These are phyloP conservation scores for Scelioninae gen. 1 DNA, from an alignment of 2,888 invertebrate species.

Conservation along the genomic window DNA sequence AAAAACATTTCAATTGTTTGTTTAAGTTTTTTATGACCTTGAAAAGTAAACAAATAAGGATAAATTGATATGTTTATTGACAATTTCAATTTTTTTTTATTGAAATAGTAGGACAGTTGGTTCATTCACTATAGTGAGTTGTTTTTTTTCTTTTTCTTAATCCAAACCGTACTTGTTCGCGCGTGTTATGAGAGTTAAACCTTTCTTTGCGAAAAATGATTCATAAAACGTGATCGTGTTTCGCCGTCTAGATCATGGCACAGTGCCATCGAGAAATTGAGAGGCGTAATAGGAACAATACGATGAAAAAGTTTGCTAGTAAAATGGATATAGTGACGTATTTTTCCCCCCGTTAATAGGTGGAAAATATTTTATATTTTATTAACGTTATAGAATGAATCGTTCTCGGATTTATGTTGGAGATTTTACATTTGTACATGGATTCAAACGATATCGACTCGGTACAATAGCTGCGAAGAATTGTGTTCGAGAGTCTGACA, in stretches of 20 bases:
- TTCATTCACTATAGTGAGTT: no score
- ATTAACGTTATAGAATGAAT: slow-evolving; percentile 31
- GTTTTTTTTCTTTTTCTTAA: slow-evolving; percentile 20
- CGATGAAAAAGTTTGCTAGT: slow-evolving; percentile 22
- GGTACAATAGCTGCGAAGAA: slow-evolving; percentile 35
- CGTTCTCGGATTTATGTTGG: slow-evolving; percentile 44
- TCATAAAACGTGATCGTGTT: slow-evolving; percentile 67
- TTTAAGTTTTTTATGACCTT: no score
- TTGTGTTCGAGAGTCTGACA: neutral
- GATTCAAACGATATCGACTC: slow-evolving; percentile 38
- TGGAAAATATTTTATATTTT: slow-evolving; percentile 18
- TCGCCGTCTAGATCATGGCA: slow-evolving; percentile 54
- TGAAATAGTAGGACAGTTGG: no score
- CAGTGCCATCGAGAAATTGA: slow-evolving; percentile 60
- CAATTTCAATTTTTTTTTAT: no score
- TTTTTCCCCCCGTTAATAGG: slow-evolving; percentile 1
- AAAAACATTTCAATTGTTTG: no score
- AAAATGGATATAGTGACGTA: slow-evolving; percentile 30
- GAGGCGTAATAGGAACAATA: slow-evolving; percentile 45
- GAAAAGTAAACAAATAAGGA: no score
- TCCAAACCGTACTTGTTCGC: slow-evolving; percentile 38
- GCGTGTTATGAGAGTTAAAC: slow-evolving; percentile 56
- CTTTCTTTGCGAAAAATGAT: slow-evolving; percentile 56
- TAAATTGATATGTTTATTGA: no score
- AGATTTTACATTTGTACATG: slow-evolving; percentile 48